phyloP scores from a whole-genome alignment of 2,888 invertebrate species.

The Serripes groenlandicus region DNA sequence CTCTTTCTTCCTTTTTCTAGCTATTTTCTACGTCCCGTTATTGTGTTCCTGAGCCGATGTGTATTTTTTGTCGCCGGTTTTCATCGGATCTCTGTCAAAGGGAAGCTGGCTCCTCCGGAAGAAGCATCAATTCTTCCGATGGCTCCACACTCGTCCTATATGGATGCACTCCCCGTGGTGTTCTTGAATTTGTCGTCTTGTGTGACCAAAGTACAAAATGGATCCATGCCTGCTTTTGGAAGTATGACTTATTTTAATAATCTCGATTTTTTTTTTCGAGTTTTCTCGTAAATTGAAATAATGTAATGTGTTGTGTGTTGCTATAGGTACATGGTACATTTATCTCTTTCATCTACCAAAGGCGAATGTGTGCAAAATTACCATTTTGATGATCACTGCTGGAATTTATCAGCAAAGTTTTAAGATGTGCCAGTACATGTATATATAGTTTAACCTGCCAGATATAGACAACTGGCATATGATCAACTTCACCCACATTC shows the following conservation, averaged over 20 bases:
- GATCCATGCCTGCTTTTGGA: conserved; percentile 94
- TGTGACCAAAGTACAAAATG: conserved; percentile 95
- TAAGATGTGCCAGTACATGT: too few relatives aligned
- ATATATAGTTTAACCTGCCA: too few relatives aligned
- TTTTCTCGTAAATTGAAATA: not conserved
- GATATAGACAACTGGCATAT: too few relatives aligned
- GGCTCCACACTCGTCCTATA: conserved; percentile 96
- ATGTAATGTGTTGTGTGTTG: too few relatives aligned
- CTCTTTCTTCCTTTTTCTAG: conserved; percentile 13
- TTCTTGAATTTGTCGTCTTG: conserved; percentile 94
- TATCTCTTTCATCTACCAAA: too few relatives aligned
- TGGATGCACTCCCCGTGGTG: conserved; percentile 95
- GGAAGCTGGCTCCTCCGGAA: conserved; percentile 91
- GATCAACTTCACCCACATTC: too few relatives aligned
- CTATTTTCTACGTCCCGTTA: conserved; percentile 68
- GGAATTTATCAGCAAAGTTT: too few relatives aligned
- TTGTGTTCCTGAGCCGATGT: conserved; percentile 79
- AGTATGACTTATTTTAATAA: conserved; percentile 90
- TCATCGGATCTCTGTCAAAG: conserved; percentile 92
- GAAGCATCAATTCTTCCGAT: conserved; percentile 95
- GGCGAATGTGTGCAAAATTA: too few relatives aligned
- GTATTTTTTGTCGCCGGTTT: conserved; percentile 94
- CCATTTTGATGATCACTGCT: too few relatives aligned
- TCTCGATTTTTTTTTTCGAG: too few relatives aligned
- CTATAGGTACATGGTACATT: too few relatives aligned